phyloP scores from a whole-genome alignment of 2,113 vertebrate species.

The Diglossa brunneiventris region DNA sequence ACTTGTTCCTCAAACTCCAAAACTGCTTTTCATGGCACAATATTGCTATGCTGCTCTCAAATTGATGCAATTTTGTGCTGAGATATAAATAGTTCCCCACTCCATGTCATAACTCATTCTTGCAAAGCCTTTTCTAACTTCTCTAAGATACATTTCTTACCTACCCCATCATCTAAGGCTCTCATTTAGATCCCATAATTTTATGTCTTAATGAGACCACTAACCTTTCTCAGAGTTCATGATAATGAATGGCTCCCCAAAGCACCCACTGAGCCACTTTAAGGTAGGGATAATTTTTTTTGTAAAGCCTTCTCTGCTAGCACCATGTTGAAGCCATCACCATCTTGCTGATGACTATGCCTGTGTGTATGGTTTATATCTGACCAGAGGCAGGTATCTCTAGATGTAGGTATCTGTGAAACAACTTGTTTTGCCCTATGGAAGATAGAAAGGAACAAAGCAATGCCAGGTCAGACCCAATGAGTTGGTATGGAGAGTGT shows the following conservation, averaged over 20 bases:
- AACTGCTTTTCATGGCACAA: not conserved
- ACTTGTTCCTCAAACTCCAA: not conserved
- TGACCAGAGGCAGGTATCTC: not conserved
- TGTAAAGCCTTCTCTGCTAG: not conserved
- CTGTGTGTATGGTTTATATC: not conserved
- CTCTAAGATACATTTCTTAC: not conserved
- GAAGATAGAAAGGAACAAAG: not conserved
- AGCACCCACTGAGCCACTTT: not conserved
- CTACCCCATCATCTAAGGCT: not conserved
- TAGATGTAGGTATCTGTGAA: not conserved
- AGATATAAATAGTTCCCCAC: not conserved
- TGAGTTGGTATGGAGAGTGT: accelerated
- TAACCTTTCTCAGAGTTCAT: not conserved
- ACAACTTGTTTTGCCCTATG: not conserved
- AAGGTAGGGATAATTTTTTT: not conserved
- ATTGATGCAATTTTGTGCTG: not conserved
- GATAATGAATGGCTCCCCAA: not conserved
- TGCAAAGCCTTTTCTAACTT: not conserved
- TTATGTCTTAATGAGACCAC: not conserved
- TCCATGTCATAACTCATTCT: not conserved
- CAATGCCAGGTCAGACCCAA: not conserved
- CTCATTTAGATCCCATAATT: not conserved
- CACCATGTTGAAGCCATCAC: not conserved
- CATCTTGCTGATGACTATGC: not conserved
- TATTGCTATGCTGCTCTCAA: not conserved